Conservation (phyloP, 2,113 vertebrate genomes). For the Hippocampus barbouri region DNA sequence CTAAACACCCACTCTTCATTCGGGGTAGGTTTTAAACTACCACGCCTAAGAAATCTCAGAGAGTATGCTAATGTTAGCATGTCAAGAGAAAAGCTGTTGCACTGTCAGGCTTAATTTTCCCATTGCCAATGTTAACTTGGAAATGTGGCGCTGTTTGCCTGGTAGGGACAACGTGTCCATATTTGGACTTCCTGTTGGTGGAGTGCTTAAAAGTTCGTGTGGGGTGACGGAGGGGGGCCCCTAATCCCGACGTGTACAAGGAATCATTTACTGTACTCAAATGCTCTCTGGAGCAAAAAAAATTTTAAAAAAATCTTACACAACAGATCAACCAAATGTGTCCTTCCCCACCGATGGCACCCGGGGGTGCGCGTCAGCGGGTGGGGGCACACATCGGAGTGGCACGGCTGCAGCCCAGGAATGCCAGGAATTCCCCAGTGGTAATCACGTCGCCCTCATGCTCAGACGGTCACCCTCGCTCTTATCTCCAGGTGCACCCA, state of each 20-base stretch:
- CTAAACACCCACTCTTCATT: too few species aligned
- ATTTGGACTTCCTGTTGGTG: neutral
- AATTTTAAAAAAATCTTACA: slow-evolving; percentile 25
- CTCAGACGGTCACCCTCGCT: slow-evolving; percentile 43
- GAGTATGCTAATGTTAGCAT: too few species aligned
- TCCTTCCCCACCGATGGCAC: slow-evolving; percentile 24
- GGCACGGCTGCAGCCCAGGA: slow-evolving; percentile 62
- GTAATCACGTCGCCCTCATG: slow-evolving; percentile 63
- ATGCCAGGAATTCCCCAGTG: slow-evolving; percentile 71
- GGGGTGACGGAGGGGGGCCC: too few species aligned
- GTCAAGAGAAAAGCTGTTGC: too few species aligned
- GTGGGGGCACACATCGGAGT: slow-evolving; percentile 58
- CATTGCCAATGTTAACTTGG: neutral
- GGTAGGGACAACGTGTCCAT: neutral
- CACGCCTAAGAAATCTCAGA: too few species aligned
- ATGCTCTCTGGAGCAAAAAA: slow-evolving; percentile 4
- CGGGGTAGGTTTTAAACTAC: too few species aligned
- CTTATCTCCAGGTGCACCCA: slow-evolving; percentile 60
- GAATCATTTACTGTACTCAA: neutral
- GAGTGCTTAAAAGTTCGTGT: neutral
- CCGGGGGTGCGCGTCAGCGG: slow-evolving; percentile 49
- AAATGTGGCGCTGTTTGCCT: neutral
- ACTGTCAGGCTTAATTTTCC: too few species aligned
- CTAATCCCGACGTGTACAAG: neutral
- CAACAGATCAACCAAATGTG: slow-evolving; percentile 24